Base-by-base conservation (phyloP, 2,113 vertebrate species). In the Syrrhaptes paradoxus region DNA sequence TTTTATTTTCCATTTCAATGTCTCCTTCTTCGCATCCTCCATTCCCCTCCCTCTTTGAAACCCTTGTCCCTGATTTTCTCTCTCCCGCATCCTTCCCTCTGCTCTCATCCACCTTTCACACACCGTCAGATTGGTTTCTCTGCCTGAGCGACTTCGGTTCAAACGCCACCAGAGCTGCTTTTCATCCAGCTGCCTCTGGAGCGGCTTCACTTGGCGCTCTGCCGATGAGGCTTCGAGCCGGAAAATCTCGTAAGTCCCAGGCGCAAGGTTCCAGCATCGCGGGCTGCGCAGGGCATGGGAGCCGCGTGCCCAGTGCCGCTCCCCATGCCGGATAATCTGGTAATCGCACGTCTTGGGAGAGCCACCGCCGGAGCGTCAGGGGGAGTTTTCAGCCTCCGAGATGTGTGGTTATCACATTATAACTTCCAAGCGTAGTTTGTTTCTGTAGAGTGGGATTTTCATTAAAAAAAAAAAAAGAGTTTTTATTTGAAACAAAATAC, bases 111-210 rank as follows among this genome's bases (percentile, higher is more conserved):
- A 2, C 62, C 71, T 70, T 29, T 65, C 95, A 4, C 55, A 0
- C n/a, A 0, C 94, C 92, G 7, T 85, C 97, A 97, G 97, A 70
- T 25, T 24, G 85, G 57, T 95, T 75, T 96, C 93, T 95, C 81
- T 97, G 93, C 96, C 96, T 13, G 79, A 90, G 25, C 84, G 79
- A 52, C 96, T 97, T 78, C 94, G 78, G 67, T 90, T 86, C 97
- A 91, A 87, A 65, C 49, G n/a, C 95, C 70, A 32, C 87, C 96
- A 95, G 87, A 95, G 96, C 94, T 96, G 91, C 87, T 80, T 93
- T 90, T 92, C 94, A 59, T 72, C 95, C 90, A 9, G 4, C 75
- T 95, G 96, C 84, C 96, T 93, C 77, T 96, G 97, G 97, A 98
- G 96, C 80, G 80, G 91, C 95, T 90, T 97, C 96, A 38, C 94